phyloP scores from a whole-genome alignment of 2,888 invertebrate genomes.

The Sycophila texana region DNA sequence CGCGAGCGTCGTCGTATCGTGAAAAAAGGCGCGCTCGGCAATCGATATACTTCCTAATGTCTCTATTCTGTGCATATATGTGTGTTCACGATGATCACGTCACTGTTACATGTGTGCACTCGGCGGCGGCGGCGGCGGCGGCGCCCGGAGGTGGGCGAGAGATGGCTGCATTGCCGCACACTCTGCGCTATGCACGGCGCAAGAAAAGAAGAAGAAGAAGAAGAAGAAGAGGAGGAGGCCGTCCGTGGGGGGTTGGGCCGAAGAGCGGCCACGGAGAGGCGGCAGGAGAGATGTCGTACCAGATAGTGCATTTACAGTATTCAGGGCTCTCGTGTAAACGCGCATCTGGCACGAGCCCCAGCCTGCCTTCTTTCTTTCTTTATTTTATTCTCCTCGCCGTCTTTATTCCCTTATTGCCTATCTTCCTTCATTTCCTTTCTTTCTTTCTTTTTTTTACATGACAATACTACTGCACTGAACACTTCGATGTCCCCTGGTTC shows the following conservation, averaged over 20 bases:
- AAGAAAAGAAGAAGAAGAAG: slow-evolving; percentile 31
- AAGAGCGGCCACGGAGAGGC: slow-evolving; percentile 51
- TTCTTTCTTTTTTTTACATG: slow-evolving; percentile 6
- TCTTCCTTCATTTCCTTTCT: slow-evolving; percentile 40
- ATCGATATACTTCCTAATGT: slow-evolving; percentile 12
- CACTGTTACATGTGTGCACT: slow-evolving; percentile 37
- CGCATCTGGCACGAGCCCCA: slow-evolving; percentile 98
- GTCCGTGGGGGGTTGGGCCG: neutral
- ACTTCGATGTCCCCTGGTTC: neutral
- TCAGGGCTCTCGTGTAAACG: slow-evolving; percentile 88
- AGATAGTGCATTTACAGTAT: slow-evolving; percentile 99
- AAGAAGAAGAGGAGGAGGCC: slow-evolving; percentile 25
- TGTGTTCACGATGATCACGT: slow-evolving; percentile 27
- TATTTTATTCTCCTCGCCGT: neutral
- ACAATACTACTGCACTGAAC: slow-evolving; percentile 25
- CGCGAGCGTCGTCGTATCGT: neutral
- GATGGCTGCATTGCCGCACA: slow-evolving; percentile 25
- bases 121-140: neutral
- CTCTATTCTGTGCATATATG: neutral
- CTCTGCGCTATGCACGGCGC: slow-evolving; percentile 29
- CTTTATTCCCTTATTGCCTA: neutral
- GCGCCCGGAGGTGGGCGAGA: slow-evolving; percentile 1
- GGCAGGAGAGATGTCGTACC: slow-evolving; percentile 93
- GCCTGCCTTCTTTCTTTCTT: slow-evolving; percentile 69
- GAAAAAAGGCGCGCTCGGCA: neutral